phyloP scores from a whole-genome alignment of 2,797 vertebrate genomes.

The Hypotaenidia okinawae region DNA sequence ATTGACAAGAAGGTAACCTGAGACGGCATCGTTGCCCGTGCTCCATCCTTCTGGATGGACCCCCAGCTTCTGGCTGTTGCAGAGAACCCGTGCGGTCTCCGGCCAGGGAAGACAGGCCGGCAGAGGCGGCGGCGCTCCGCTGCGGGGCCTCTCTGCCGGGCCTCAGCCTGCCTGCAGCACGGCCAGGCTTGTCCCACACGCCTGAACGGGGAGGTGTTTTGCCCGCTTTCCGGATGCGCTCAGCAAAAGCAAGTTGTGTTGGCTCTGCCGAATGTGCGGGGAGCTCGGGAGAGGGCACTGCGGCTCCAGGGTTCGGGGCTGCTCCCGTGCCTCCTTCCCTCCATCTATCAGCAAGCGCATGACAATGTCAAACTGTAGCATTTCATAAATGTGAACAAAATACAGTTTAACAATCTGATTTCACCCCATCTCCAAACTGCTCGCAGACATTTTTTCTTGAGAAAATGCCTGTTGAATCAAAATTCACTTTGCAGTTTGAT shows the following conservation, averaged over 20 bases:
- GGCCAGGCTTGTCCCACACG: background rate
- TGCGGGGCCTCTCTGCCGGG: background rate
- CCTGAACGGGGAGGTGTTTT: background rate
- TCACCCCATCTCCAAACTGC: constrained; percentile 63
- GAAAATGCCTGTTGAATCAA: constrained; percentile 67
- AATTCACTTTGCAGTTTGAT: constrained; percentile 10
- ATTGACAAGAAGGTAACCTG: background rate
- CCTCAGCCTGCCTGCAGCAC: background rate
- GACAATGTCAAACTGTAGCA: constrained; percentile 69
- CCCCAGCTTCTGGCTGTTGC: background rate
- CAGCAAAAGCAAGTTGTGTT: background rate
- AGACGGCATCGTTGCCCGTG: background rate
- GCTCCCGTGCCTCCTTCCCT: background rate
- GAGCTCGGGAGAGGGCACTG: constrained; percentile 65
- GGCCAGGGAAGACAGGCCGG: background rate
- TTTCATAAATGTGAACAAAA: constrained; percentile 80
- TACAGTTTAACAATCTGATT: constrained; percentile 77
- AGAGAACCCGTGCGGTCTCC: background rate
- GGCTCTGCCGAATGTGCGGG: background rate
- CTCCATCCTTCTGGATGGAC: background rate
- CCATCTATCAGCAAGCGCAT: constrained; percentile 27
- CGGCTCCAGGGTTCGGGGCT: background rate
- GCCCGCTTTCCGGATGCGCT: background rate
- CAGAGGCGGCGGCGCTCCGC: background rate
- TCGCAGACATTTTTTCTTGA: constrained; percentile 46